Evolutionary conservation across 2,797 vertebrate genomes (phyloP), one percentile per base, ranked within the genome.

Genomic region (Halcyon badia): DNA sequence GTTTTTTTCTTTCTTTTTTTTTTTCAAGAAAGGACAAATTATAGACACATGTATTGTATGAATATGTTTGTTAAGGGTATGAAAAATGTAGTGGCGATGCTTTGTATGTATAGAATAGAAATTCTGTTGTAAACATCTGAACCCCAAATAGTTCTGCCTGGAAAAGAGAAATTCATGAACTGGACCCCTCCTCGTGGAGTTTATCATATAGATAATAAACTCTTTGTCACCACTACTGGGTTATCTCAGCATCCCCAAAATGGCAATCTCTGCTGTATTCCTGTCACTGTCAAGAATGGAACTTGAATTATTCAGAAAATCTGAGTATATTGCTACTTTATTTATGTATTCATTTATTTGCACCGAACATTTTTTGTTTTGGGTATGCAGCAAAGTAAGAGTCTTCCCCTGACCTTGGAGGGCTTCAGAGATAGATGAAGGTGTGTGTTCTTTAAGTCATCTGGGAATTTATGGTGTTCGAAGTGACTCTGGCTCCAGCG

Each of bases 381-480:
- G 91, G 16, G 20, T 81, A 79, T 8, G n/a, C 54, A 87, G 79
- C 87, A 69, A 91, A 93, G 78, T 68, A 49, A 51, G 70, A 75
- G 94, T 87, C 87, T 80, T 94, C 30, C 44, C 62, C 82, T 82
- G 72, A 96, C 87, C 96, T 86, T 86, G 90, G 87, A 92, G 90
- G 86, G 85, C 65, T 78, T 49, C 39, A 52, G 89, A 95, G 91
- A 95, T 15, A 65, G 95, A 96, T 96, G 94, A 89, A 93, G 84
- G 95, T 14, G 9, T 1, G 1, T 95, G 90, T 65, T 85, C 90
- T 90, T 87, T 72, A 87, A 94, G 94, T 93, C 87, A 94, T 77
- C 80, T 94, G 49, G 88, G 83, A 93, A 96, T 97, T 93, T 92
- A 89, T 95, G 70, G 88, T 85, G 87, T 94, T 97, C 31, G 8